phyloP scores from a whole-genome alignment of 1,140 invertebrate species.

The Trypoxylus dichotomus region DNA sequence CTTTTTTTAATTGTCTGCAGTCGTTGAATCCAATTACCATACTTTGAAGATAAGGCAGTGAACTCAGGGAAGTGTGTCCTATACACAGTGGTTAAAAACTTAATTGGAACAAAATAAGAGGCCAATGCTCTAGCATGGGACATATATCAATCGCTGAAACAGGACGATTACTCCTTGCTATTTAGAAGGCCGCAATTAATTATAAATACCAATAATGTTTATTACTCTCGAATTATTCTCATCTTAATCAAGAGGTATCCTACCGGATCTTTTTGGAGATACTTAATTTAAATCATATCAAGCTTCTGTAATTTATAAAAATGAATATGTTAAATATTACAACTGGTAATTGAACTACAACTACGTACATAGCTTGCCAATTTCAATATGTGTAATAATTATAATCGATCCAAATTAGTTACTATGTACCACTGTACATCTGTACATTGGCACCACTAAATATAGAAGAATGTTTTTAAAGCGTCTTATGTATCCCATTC shows the following conservation, averaged over 20 bases:
- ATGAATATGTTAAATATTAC: too few relatives aligned
- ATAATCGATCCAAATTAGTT: too few relatives aligned
- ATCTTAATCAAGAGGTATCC: neutral
- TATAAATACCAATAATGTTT: neutral
- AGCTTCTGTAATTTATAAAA: too few relatives aligned
- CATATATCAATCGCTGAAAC: neutral
- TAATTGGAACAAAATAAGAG: slow-evolving; percentile 4
- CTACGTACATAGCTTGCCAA: too few relatives aligned
- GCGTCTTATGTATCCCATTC: too few relatives aligned
- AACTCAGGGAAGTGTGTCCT: neutral
- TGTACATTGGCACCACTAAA: too few relatives aligned
- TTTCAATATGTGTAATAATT: too few relatives aligned
- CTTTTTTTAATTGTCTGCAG: neutral
- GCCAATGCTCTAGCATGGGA: neutral
- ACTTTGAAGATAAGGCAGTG: neutral
- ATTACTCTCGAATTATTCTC: neutral
- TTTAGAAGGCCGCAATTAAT: neutral
- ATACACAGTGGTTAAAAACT: neutral
- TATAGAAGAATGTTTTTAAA: too few relatives aligned
- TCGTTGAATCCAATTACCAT: slow-evolving; percentile 3
- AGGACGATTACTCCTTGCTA: neutral
- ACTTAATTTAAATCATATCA: too few relatives aligned
- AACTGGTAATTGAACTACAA: too few relatives aligned
- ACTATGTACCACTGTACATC: too few relatives aligned
- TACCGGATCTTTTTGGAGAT: neutral